Evolutionary conservation across 2,113 vertebrate species (phyloP).

Genomic region (Tenrec ecaudatus): DNA sequence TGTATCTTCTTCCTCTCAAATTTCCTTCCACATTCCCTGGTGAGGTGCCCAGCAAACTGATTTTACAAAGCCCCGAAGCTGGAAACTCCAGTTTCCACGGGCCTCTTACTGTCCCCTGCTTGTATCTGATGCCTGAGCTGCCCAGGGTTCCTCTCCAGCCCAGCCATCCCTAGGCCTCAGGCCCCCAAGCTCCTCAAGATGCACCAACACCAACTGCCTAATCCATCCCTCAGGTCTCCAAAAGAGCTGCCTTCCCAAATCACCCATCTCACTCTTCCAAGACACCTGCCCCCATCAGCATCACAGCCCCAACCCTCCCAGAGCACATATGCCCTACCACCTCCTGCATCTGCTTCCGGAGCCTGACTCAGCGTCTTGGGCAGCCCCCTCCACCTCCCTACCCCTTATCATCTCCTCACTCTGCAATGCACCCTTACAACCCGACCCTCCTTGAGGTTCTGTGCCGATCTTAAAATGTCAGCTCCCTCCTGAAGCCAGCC

Average conservation of each 20-base stretch:
- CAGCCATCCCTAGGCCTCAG: not conserved
- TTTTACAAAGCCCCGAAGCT: not conserved
- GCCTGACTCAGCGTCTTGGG: not conserved
- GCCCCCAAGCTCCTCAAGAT: not conserved
- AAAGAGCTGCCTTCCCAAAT: not conserved
- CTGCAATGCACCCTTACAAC: not conserved
- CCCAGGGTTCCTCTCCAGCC: not conserved
- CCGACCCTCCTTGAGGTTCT: not conserved
- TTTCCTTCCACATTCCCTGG: not conserved
- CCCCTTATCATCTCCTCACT: not conserved
- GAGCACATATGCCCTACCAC: not conserved
- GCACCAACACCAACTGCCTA: not conserved
- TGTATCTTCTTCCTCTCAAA: not conserved
- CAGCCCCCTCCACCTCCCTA: not conserved
- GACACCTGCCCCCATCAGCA: not conserved
- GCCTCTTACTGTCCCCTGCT: not conserved
- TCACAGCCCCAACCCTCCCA: not conserved
- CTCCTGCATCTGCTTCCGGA: not conserved
- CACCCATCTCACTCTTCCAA: not conserved
- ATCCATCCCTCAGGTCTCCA: not conserved
- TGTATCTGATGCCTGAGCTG: not conserved
- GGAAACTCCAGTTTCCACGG: not conserved
- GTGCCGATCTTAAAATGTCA: not conserved
- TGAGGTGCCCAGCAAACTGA: not conserved
- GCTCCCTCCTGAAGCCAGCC: constrained; percentile 8